A percentile compares a stretch with the other conserved stretches of the same genome.
These are phyloP conservation scores for Mercenaria mercenaria DNA, from an alignment of 1,140 invertebrate species.

Conservation along the genomic window DNA sequence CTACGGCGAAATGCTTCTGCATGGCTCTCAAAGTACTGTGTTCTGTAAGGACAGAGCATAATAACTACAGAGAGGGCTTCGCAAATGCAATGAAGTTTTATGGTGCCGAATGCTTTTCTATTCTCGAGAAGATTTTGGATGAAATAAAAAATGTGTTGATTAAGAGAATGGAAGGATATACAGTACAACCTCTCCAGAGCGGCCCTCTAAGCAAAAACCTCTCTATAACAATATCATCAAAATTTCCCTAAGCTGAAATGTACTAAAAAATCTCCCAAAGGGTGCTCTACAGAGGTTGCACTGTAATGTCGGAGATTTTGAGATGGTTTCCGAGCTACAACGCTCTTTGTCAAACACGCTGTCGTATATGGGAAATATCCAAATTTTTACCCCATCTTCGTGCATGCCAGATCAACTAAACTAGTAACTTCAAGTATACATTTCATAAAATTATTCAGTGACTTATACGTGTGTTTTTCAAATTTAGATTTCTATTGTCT, in stretches of 20 bases:
- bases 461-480: no score
- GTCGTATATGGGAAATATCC: background rate
- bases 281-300: no score
- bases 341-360: background rate
- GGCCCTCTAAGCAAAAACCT: no score
- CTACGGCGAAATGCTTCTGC: background rate
- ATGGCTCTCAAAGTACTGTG: background rate
- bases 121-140: background rate
- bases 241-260: no score
- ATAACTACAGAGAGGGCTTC: background rate
- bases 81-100: background rate
- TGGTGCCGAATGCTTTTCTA: background rate
- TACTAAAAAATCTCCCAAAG: no score
- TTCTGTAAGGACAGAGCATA: background rate
- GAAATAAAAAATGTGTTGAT: background rate
- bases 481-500: no score
- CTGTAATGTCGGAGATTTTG: background rate
- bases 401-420: no score
- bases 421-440: no score
- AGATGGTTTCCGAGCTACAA: background rate
- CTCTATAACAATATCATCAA: no score
- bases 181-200: no score
- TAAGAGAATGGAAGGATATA: background rate
- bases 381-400: no score
- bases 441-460: no score